Percentiles rank a stretch among this genome's conserved stretches.
phyloP scores from a whole-genome alignment of 1,140 invertebrate species.

The Macrobrachium rosenbergii region DNA sequence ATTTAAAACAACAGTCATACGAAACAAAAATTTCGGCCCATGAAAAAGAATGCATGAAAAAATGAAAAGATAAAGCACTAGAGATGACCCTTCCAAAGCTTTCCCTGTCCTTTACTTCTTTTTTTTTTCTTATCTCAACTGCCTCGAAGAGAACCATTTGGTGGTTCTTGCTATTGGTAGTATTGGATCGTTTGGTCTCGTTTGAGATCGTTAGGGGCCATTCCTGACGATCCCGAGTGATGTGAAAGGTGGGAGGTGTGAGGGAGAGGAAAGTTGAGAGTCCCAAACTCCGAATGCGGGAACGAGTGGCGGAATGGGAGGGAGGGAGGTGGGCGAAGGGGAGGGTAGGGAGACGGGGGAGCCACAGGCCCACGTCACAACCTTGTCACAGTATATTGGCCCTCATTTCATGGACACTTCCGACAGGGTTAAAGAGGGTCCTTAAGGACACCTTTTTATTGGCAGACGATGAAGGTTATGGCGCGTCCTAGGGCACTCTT shows the following conservation, averaged over 20 bases:
- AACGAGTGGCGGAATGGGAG: constrained; percentile 31
- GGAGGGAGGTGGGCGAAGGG: not conserved
- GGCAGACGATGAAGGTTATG: constrained; percentile 22
- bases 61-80: not conserved
- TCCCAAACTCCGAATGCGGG: constrained; percentile 3
- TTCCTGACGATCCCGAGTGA: constrained; percentile 24
- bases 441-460: not conserved
- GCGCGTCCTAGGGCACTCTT: not conserved
- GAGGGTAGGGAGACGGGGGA: not conserved
- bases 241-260: constrained; percentile 34
- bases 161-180: constrained; percentile 47
- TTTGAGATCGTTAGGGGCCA: constrained; percentile 38
- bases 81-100: not conserved
- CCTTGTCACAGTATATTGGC: not conserved
- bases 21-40: too few relatives aligned
- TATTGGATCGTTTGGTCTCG: constrained; percentile 53
- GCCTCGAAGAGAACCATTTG: constrained; percentile 12
- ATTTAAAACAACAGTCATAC: too few relatives aligned
- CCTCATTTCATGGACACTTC: constrained; percentile 6
- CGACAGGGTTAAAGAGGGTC: constrained; percentile 22
- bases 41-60: not conserved
- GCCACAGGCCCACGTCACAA: not conserved
- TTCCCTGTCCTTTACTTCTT: not conserved
- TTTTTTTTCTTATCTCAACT: too few relatives aligned
- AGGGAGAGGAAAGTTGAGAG: constrained; percentile 8